Conservation (phyloP, 2,888 invertebrate species). For the Physocephala rufipes region DNA sequence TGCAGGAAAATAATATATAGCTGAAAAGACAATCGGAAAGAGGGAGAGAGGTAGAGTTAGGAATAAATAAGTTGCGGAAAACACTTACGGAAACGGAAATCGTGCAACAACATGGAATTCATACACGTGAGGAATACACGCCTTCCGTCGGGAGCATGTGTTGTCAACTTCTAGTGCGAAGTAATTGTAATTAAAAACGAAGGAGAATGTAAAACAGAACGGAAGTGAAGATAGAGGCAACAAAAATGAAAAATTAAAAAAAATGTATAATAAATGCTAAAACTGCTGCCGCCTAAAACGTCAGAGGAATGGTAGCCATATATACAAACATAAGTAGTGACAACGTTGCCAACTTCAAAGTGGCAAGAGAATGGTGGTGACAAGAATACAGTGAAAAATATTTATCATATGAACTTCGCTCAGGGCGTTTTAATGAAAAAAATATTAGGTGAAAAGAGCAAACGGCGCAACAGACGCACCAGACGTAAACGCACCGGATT, state of each 20-base stretch:
- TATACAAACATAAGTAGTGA: neutral
- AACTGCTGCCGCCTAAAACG: neutral
- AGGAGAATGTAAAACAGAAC: neutral
- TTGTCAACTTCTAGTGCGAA: neutral
- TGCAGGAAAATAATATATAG: neutral
- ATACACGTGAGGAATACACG: neutral
- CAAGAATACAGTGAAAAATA: conserved; percentile 8
- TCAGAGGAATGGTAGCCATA: neutral
- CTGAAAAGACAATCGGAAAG: neutral
- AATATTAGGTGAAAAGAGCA: neutral
- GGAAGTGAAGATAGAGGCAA: neutral
- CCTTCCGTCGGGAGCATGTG: conserved; percentile 4
- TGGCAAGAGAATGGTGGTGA: neutral
- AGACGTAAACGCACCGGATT: neutral
- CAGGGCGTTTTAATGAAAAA: neutral
- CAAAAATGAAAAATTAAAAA: neutral
- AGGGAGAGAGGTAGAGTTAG: neutral
- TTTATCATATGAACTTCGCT: neutral
- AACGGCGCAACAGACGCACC: neutral
- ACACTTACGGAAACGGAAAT: neutral
- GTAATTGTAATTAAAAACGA: conserved; percentile 3
- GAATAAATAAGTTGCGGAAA: neutral
- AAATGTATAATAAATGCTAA: neutral
- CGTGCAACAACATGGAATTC: conserved; percentile 7
- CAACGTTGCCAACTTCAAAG: neutral